Conservation (phyloP, 2,113 vertebrate genomes). For the Platichthys flesus region DNA sequence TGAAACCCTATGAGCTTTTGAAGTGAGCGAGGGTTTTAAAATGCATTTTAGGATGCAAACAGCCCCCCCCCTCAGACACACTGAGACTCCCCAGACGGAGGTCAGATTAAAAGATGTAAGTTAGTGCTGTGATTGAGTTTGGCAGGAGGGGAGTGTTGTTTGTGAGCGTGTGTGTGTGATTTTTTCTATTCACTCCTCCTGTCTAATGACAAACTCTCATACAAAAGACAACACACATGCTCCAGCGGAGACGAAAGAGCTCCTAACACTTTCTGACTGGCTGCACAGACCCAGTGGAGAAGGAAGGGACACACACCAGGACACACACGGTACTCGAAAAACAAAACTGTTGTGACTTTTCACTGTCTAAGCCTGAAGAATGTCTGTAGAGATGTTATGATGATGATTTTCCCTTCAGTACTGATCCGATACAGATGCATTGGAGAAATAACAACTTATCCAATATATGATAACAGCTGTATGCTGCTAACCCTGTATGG, state of each 20-base stretch:
- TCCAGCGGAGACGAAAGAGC: slow-evolving; percentile 71
- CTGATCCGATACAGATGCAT: background rate
- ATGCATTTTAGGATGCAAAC: slow-evolving; percentile 20
- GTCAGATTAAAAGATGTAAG: slow-evolving; percentile 34
- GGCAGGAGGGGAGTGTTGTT: slow-evolving; percentile 1
- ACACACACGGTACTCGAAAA: slow-evolving; percentile 14
- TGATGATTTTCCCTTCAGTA: background rate
- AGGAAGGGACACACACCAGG: slow-evolving; percentile 48
- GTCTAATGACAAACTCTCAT: slow-evolving; percentile 50
- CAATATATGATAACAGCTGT: too few species aligned
- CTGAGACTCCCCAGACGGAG: background rate
- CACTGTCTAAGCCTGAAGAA: slow-evolving; percentile 3
- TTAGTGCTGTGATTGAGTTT: slow-evolving; percentile 21
- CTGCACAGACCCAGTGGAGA: slow-evolving; percentile 52
- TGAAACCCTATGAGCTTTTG: slow-evolving; percentile 53
- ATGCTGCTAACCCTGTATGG: too few species aligned
- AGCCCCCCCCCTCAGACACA: background rate
- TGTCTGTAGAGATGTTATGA: background rate
- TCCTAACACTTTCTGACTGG: slow-evolving; percentile 74
- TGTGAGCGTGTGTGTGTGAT: slow-evolving; percentile 34
- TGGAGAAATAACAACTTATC: too few species aligned
- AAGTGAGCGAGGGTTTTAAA: slow-evolving; percentile 55
- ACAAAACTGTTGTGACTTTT: slow-evolving; percentile 38
- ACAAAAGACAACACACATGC: slow-evolving; percentile 67
- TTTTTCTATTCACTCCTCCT: slow-evolving; percentile 10